Percentiles rank a stretch among this genome's conserved stretches.
These are phyloP conservation scores for Struthidea cinerea DNA, from an alignment of 2,113 vertebrate species.

Conservation along the genomic window DNA sequence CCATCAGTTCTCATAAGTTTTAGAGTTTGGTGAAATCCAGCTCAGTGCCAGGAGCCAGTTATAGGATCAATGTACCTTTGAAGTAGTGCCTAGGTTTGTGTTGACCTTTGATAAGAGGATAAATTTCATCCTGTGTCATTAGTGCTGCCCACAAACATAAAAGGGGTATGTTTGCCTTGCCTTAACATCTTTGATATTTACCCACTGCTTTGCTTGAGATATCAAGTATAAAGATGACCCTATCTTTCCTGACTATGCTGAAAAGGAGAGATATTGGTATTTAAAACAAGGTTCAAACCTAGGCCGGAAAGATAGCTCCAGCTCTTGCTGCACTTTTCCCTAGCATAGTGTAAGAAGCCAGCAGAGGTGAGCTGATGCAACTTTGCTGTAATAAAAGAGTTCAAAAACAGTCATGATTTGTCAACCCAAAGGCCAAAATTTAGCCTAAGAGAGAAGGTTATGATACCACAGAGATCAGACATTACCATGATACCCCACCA, in stretches of 20 bases:
- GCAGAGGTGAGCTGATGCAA: constrained; percentile 21
- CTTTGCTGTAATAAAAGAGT: not conserved
- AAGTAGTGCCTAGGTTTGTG: constrained; percentile 49
- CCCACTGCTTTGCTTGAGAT: constrained; percentile 38
- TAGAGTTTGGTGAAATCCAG: not conserved
- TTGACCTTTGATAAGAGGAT: constrained; percentile 58
- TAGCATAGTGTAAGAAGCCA: not conserved
- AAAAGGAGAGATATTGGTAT: constrained; percentile 27
- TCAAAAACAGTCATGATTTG: not conserved
- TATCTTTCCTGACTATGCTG: constrained; percentile 15
- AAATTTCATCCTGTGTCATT: constrained; percentile 56
- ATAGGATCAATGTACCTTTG: constrained; percentile 56
- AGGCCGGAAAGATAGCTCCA: not conserved
- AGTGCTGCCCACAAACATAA: constrained; percentile 48
- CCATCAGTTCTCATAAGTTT: not conserved
- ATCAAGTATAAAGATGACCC: constrained; percentile 53
- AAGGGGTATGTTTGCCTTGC: constrained; percentile 49
- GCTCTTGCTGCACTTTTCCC: not conserved
- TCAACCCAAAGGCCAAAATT: not conserved
- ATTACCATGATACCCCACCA: not conserved
- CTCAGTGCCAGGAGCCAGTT: not conserved
- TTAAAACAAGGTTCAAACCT: constrained; percentile 38
- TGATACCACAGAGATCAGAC: not conserved
- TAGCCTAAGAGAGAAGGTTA: not conserved
- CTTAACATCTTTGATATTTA: constrained; percentile 55